Evolutionary conservation across 92 coral and sea anemone genomes (phyloP).

Genomic region (Metridium senile): DNA sequence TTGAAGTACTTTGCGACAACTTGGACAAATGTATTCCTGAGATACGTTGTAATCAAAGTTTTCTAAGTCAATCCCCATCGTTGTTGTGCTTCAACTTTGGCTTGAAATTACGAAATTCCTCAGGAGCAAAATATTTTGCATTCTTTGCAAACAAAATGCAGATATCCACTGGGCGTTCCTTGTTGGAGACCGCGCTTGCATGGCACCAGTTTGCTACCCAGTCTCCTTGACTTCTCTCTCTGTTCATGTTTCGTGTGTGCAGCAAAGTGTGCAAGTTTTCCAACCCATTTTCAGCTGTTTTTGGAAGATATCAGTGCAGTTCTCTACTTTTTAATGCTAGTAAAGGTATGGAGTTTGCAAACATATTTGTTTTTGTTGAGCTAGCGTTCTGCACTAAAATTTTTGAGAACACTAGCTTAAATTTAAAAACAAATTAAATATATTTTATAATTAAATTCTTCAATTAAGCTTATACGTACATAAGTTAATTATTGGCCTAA

Average conservation of each 20-base stretch:
- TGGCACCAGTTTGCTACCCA: conserved; percentile 9
- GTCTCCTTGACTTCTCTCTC: background rate
- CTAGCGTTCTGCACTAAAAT: too few relatives aligned
- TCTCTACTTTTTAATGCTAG: background rate
- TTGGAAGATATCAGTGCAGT: background rate
- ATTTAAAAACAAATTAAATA: too few relatives aligned
- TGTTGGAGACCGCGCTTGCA: background rate
- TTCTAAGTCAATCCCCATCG: conserved; percentile 86
- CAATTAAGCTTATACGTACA: too few relatives aligned
- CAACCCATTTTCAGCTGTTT: background rate
- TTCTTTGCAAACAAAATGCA: conserved; percentile 10
- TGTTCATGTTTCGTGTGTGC: conserved; percentile 9
- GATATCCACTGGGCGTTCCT: conserved; percentile 40
- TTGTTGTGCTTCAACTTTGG: background rate
- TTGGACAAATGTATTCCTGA: conserved; percentile 72
- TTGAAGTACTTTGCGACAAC: conserved; percentile 77
- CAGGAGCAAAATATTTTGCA: background rate
- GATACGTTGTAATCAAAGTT: conserved; percentile 74
- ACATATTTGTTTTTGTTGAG: background rate
- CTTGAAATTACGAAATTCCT: background rate
- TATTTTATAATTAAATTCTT: too few relatives aligned
- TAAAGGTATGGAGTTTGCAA: conserved; percentile 12
- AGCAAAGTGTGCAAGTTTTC: conserved; percentile 18
- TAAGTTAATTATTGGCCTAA: too few relatives aligned
- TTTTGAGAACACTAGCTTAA: too few relatives aligned